phyloP scores from a whole-genome alignment of 1,140 invertebrate species.

The Aporrectodea caliginosa region DNA sequence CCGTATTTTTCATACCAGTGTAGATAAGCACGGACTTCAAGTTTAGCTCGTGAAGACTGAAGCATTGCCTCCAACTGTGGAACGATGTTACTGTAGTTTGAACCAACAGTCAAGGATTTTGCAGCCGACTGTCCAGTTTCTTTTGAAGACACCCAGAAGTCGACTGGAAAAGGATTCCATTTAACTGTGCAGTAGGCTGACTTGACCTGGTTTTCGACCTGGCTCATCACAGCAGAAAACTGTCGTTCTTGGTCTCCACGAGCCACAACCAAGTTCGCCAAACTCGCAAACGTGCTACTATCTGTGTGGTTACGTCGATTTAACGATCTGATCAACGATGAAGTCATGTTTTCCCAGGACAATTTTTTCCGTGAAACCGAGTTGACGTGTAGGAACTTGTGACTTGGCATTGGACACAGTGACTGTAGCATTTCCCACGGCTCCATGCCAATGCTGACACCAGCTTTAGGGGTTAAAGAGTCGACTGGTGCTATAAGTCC shows the following conservation, averaged over 20 bases:
- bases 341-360: background rate
- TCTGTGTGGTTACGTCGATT: background rate
- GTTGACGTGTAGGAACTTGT: background rate
- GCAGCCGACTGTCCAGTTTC: background rate
- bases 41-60: background rate
- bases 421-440: background rate
- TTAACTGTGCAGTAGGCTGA: background rate
- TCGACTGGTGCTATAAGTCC: constrained; percentile 48
- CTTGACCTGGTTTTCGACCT: background rate
- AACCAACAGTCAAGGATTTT: constrained; percentile 11
- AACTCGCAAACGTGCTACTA: background rate
- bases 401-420: background rate
- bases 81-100: background rate
- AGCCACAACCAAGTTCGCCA: background rate
- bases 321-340: background rate
- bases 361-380: background rate
- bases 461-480: constrained; percentile 36
- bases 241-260: background rate
- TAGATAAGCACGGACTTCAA: constrained; percentile 11
- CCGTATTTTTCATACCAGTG: constrained; percentile 21
- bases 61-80: background rate
- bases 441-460: constrained; percentile 1
- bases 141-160: constrained; percentile 8
- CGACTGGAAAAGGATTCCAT: background rate
- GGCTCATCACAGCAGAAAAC: background rate